Conservation (phyloP, 30 jellyfish, hydroid and myxozoan species). For the Sanderia malayensis region DNA sequence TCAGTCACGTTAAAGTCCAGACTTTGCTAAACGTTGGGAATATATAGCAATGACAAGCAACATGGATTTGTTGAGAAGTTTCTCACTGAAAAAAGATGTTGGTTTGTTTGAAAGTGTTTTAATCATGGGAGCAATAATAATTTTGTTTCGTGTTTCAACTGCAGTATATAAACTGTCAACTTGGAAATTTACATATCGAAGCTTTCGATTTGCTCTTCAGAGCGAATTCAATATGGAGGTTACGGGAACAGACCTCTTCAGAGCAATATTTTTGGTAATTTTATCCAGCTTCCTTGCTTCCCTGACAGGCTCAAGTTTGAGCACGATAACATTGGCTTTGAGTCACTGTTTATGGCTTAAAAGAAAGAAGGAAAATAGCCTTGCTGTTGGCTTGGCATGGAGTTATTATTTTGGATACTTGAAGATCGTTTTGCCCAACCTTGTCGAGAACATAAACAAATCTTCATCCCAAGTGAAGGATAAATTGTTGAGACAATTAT, state of each 20-base stretch:
- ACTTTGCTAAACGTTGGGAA: too few relatives aligned
- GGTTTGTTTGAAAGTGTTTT: too few relatives aligned
- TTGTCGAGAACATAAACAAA: conserved; percentile 6
- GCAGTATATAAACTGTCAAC: neutral
- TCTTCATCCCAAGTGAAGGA: conserved; percentile 10
- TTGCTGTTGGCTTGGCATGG: conserved; percentile 43
- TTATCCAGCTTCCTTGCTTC: neutral
- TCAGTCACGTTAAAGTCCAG: too few relatives aligned
- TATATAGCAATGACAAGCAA: too few relatives aligned
- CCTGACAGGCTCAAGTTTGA: neutral
- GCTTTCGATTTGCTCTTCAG: conserved; percentile 3
- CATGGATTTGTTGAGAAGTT: too few relatives aligned
- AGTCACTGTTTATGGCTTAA: neutral
- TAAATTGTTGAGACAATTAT: conserved; percentile 3
- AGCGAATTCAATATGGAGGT: conserved; percentile 17
- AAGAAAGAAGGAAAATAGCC: neutral
- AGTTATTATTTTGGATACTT: conserved; percentile 8
- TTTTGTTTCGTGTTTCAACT: neutral
- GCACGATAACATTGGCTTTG: neutral
- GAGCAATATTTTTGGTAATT: neutral
- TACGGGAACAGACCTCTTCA: neutral
- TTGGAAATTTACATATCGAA: neutral
- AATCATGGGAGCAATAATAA: neutral
- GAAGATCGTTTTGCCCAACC: conserved; percentile 40
- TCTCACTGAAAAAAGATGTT: too few relatives aligned